Conservation (phyloP, 2,797 vertebrate species). For the Tenualosa ilisha region DNA sequence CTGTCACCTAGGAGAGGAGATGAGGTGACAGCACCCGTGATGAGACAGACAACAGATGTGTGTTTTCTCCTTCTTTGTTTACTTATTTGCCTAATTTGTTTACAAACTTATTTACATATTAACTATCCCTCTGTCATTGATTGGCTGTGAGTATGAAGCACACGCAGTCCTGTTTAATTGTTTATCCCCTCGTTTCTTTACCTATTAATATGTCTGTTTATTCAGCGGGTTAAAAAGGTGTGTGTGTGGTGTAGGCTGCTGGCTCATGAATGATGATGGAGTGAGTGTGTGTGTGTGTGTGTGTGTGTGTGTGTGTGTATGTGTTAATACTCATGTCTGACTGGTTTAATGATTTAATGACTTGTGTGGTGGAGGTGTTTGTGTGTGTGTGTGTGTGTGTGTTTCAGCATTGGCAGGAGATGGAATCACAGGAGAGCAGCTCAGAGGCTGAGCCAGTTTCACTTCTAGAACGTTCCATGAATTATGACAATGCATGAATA, state of each 20-base stretch:
- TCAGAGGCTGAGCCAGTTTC: neutral
- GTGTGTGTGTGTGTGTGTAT: neutral
- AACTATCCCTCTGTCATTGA: neutral
- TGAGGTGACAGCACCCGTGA: neutral
- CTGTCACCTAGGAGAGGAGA: neutral
- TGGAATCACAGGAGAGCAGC: neutral
- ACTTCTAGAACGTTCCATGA: neutral
- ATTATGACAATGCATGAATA: neutral
- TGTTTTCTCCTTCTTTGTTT: neutral
- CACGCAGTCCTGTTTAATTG: neutral
- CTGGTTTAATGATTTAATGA: neutral
- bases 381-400: neutral
- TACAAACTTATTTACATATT: neutral
- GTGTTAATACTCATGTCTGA: neutral
- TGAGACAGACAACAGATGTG: neutral
- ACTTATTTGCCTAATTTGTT: neutral
- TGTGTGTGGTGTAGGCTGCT: neutral
- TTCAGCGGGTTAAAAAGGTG: neutral
- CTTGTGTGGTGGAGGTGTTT: neutral
- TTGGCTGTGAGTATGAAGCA: neutral
- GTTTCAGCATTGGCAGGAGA: neutral
- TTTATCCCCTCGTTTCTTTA: neutral
- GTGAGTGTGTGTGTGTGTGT: neutral
- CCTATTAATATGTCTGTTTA: neutral
- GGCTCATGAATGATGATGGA: neutral